phyloP scores from a whole-genome alignment of 1,140 invertebrate species.

The Heterodera carotae region DNA sequence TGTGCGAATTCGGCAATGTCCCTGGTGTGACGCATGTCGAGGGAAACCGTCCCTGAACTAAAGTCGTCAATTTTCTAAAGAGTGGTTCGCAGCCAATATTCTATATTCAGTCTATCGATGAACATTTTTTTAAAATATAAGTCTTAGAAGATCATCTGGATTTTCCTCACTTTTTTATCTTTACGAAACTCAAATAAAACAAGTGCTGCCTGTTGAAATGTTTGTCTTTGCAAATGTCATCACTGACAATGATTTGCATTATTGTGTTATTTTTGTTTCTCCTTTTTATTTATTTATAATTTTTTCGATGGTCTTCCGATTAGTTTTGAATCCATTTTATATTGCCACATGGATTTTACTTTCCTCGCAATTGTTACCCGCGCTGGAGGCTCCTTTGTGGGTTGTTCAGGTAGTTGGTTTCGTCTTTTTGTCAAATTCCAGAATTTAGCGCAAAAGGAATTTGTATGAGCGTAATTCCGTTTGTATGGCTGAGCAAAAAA shows the following conservation, averaged over 20 bases:
- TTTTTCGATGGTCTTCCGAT: neutral
- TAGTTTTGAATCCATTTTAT: neutral
- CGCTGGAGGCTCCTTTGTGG: neutral
- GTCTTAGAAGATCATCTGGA: too few species aligned
- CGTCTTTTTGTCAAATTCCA: neutral
- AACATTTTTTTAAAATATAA: too few species aligned
- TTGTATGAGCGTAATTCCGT: conserved; percentile 18
- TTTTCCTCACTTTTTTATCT: too few species aligned
- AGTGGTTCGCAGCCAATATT: too few species aligned
- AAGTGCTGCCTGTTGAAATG: too few species aligned
- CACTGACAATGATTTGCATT: too few species aligned
- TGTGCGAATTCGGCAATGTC: neutral
- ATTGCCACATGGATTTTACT: neutral
- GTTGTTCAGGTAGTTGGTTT: neutral
- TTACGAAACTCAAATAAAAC: too few species aligned
- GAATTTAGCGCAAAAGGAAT: conserved; percentile 21
- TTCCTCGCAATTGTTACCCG: neutral
- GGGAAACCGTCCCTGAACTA: neutral
- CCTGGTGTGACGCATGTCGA: neutral
- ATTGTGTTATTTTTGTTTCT: neutral
- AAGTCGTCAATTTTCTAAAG: too few species aligned
- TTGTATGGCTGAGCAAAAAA: conserved; percentile 16
- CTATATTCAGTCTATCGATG: too few species aligned
- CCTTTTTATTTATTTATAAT: neutral
- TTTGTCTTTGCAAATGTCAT: too few species aligned